Conservation (phyloP, 2,888 invertebrate species). For the Limenitis camilla region DNA sequence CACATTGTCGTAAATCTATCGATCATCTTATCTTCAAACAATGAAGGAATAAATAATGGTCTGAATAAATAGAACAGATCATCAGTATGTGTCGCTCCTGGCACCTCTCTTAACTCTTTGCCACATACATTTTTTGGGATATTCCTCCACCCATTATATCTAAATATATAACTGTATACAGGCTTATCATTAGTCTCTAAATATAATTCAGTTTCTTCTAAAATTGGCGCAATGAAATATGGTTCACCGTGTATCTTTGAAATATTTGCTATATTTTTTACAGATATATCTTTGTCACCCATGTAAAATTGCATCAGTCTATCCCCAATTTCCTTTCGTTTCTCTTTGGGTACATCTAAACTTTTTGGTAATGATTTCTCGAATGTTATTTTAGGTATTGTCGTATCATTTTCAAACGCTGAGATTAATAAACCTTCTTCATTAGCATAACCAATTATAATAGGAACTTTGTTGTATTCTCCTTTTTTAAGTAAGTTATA, state of each 20-base stretch:
- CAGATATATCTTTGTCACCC: slow-evolving; percentile 39
- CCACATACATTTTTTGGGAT: slow-evolving; percentile 33
- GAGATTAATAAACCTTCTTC: slow-evolving; percentile 49
- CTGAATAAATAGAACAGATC: slow-evolving; percentile 49
- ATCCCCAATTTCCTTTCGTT: slow-evolving; percentile 32
- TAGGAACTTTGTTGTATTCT: slow-evolving; percentile 49
- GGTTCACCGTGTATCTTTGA: slow-evolving; percentile 48
- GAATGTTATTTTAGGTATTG: slow-evolving; percentile 35
- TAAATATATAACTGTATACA: slow-evolving; percentile 48
- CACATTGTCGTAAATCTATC: slow-evolving; percentile 42
- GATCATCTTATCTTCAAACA: slow-evolving; percentile 39
- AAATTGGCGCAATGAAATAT: slow-evolving; percentile 34
- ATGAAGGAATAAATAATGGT: slow-evolving; percentile 30
- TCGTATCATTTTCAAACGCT: slow-evolving; percentile 42
- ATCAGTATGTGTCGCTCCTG: slow-evolving; percentile 53
- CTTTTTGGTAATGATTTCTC: slow-evolving; percentile 49
- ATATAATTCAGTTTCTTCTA: slow-evolving; percentile 45
- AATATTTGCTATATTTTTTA: slow-evolving; percentile 37
- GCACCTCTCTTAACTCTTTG: slow-evolving; percentile 26
- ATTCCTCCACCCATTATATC: slow-evolving; percentile 45
- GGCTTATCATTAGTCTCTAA: slow-evolving; percentile 36
- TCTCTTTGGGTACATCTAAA: slow-evolving; percentile 36
- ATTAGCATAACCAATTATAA: slow-evolving; percentile 47
- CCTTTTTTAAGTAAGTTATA: slow-evolving; percentile 40
- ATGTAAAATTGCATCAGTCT: slow-evolving; percentile 52